phyloP scores from a whole-genome alignment of 2,888 invertebrate species.

The Salticus scenicus region DNA sequence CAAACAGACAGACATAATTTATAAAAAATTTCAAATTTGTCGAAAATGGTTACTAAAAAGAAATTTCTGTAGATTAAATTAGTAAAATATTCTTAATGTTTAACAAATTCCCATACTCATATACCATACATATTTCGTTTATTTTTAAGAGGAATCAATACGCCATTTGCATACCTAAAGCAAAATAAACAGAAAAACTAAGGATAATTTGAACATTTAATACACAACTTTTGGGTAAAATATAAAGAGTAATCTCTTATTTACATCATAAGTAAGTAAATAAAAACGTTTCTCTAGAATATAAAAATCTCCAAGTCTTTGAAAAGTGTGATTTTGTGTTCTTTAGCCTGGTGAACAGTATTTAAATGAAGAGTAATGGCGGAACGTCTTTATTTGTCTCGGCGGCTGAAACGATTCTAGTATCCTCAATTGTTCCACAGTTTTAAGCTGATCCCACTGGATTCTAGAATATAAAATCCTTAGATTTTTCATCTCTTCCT shows the following conservation, averaged over 20 bases:
- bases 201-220: too few relatives aligned
- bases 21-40: too few relatives aligned
- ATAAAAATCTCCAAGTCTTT: neutral
- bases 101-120: too few relatives aligned
- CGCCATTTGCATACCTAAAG: too few relatives aligned
- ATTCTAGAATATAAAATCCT: constrained; percentile 27
- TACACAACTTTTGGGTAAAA: too few relatives aligned
- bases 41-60: too few relatives aligned
- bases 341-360: constrained; percentile 18
- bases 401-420: constrained; percentile 40
- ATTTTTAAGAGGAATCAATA: too few relatives aligned
- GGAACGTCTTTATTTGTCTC: constrained; percentile 53
- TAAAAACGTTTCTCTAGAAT: neutral
- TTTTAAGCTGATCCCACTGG: constrained; percentile 32
- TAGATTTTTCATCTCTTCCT: constrained; percentile 8
- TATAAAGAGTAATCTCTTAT: neutral
- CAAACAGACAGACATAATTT: too few relatives aligned
- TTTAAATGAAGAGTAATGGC: constrained; percentile 68
- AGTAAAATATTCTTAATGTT: too few relatives aligned
- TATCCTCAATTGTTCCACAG: constrained; percentile 34
- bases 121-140: too few relatives aligned
- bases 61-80: too few relatives aligned
- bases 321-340: constrained; percentile 10
- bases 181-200: too few relatives aligned
- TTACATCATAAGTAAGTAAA: neutral